Base-by-base conservation (phyloP, 2,888 invertebrate species). In the Orthosia gothica region DNA sequence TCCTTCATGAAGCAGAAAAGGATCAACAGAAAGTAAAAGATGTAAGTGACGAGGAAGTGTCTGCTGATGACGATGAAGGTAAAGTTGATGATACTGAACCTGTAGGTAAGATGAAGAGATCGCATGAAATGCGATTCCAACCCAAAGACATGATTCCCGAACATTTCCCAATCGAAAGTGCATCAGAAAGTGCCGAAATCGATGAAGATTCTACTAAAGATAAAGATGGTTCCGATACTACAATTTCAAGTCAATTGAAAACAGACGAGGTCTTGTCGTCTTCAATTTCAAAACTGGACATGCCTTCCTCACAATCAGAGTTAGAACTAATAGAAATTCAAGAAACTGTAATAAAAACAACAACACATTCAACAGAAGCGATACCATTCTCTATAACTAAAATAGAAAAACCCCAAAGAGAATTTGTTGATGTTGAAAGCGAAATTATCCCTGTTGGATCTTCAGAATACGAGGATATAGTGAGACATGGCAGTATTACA, bases 71-170 rank as follows among this genome's bases (percentile, higher is more conserved):
- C 75, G 97, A 97, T 76, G 97, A 97, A 76, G 92, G 94, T 50
- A 94, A 94, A 85, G 91, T 93, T 58, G 95, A 95, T 73, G 94
- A 94, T 64, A 95, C 94, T 59, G 97, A 97, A 85, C 97, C 97
- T 69, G 94, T 97, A n/a, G 97, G 97, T 45, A 97, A 97, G 91
- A 99, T 99, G 99, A 99, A 99, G 91, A 97, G 99, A 76, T 99
- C 99, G 0, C 98, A 98, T 87, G 99, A 99, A 96, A 99, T 99
- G 99, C 98, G 98, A 76, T 99, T 99, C 91, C 98, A 97, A 87
- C 98, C 98, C 5, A 96, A 96, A 79, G 95, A 97, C 61, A 94
- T 97, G 88, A 93, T 96, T 55, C 95, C 95, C 11, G 97, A 97
- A 78, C 93, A 94, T 88, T 96, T 96, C 76, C 95, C 94, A 26